Conservation (phyloP, 2,888 invertebrate genomes). For the Lithophane socia region DNA sequence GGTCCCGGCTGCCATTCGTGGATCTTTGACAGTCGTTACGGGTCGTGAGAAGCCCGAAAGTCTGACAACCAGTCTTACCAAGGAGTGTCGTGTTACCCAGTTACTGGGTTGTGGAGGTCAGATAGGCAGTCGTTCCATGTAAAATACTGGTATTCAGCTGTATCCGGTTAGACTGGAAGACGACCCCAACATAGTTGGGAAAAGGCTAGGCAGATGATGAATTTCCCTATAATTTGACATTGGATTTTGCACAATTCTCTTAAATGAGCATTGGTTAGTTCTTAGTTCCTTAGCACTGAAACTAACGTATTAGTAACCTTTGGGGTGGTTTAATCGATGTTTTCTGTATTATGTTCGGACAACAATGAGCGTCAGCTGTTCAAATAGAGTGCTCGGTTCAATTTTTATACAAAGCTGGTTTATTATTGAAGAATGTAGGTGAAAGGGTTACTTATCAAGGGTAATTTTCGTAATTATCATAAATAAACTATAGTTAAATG, state of each 20-base stretch:
- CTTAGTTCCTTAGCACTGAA: conserved; percentile 24
- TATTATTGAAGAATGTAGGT: conserved; percentile 47
- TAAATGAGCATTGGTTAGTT: conserved; percentile 2
- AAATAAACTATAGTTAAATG: conserved; percentile 15
- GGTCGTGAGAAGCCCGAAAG: no score
- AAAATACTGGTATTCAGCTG: no score
- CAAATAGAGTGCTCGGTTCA: conserved; percentile 39
- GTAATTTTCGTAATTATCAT: conserved; percentile 33
- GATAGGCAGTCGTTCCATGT: no score
- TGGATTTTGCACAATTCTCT: neutral
- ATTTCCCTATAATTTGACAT: neutral
- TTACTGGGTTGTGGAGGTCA: no score
- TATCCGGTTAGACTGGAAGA: no score
- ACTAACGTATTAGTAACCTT: conserved; percentile 24
- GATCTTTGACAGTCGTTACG: no score
- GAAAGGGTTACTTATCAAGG: conserved; percentile 33
- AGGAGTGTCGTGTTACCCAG: no score
- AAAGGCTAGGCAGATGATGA: no score
- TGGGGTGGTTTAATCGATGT: conserved; percentile 43
- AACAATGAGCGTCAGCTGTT: conserved; percentile 51
- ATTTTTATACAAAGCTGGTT: conserved; percentile 46
- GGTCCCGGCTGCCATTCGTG: no score
- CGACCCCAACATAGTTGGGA: no score
- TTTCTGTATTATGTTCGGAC: conserved; percentile 39
- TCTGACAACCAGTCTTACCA: no score